Evolutionary conservation across 1,140 invertebrate species (phyloP), one percentile per base, ranked within the genome.

Genomic region (Drosophila santomea): DNA sequence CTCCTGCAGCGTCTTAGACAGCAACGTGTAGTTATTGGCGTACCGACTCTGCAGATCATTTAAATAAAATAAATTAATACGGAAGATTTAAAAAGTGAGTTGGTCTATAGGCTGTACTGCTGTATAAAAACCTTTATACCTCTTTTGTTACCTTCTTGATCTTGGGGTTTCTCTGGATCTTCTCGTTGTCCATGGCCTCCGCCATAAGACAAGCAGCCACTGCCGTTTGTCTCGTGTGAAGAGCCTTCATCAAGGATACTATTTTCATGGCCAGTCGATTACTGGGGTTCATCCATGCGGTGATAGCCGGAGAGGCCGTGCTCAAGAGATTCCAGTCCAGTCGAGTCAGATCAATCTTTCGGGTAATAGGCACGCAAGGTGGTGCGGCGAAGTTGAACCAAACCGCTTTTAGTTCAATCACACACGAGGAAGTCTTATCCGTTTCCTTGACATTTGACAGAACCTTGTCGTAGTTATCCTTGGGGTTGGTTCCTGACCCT

Each of bases 301-400:
- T 98, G 63, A 99, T 99, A 0, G 98, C 97, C 0, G 98, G 98
- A 0, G 97, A 98, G 7, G 97, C 97, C 5, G 98, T 99, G 92
- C 97, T 98, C 23, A 99, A 92, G 17, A 99, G 93, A 93, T 99
- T 99, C 98, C 98, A 99, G 92, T 99, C 98, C 61, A 98, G 93
- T 79, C 96, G 95, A 0, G 98, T 99, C 86, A 97, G 98, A 92
- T 99, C 98, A 63, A 98, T 98, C 93, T 98, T 98, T 51, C 97
- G 95, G 0, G 98, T 98, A 38, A 98, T 98, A 1, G 98, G 97
- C 14, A 97, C 97, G 73, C 97, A 95, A 0, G 98, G 98, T 2
- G 98, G 98, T 1, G 98, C 98, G 17, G 98, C 98, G 94, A 99
- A 99, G 92, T 99, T 99, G 78, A 99, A 98, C 98, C 98, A 99